phyloP scores from a whole-genome alignment of 2,113 vertebrate species.

The Laticauda laticaudata region DNA sequence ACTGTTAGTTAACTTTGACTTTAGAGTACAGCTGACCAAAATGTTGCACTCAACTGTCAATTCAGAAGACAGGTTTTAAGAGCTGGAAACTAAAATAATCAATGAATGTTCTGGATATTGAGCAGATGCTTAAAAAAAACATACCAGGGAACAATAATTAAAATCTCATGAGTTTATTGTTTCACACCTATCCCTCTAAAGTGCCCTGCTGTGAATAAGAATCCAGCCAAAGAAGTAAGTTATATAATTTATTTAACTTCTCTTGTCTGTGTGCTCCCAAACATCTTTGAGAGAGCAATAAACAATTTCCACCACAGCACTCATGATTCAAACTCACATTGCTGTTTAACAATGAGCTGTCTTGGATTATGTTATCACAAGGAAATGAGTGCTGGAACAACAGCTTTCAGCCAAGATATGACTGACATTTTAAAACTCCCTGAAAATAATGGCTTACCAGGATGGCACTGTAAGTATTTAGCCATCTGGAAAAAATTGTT shows the following conservation, averaged over 20 bases:
- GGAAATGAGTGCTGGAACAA: conserved; percentile 33
- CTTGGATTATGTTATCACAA: conserved; percentile 28
- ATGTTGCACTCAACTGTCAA: background rate
- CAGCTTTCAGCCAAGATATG: conserved; percentile 16
- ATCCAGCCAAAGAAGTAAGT: conserved; percentile 2
- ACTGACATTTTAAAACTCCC: conserved; percentile 23
- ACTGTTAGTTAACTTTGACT: background rate
- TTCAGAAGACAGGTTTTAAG: background rate
- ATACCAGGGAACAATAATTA: conserved; percentile 5
- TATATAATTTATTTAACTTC: conserved; percentile 6
- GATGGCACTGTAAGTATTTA: background rate
- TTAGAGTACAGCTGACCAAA: background rate
- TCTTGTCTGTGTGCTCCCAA: background rate
- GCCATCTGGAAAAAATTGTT: background rate
- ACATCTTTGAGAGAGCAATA: background rate
- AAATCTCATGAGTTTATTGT: background rate
- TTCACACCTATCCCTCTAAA: conserved; percentile 8
- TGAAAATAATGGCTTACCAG: conserved; percentile 11
- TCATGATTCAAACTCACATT: conserved; percentile 12
- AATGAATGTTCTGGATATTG: background rate
- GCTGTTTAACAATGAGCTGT: conserved; percentile 20
- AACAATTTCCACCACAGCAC: background rate
- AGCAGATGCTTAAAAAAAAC: background rate
- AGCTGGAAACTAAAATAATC: conserved; percentile 5
- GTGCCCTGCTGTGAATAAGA: conserved; percentile 5